phyloP scores from a whole-genome alignment of 2,888 invertebrate genomes.

The Cryptosula pallasiana region DNA sequence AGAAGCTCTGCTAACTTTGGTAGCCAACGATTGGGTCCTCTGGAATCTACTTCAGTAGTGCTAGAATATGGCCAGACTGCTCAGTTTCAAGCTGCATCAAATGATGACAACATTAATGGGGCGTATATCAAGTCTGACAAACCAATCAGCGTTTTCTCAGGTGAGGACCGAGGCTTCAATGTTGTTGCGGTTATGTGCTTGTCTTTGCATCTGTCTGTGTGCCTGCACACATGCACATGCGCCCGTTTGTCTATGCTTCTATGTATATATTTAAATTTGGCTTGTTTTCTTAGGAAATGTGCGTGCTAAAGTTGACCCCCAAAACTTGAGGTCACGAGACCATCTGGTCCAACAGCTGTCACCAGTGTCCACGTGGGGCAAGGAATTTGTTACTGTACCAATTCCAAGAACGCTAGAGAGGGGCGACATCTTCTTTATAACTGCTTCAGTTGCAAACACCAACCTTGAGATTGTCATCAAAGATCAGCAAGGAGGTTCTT shows the following conservation, averaged over 20 bases:
- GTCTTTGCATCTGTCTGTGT: no score
- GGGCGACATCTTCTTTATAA: not conserved
- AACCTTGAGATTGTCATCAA: not conserved
- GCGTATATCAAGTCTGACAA: not conserved
- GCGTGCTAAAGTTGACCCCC: not conserved
- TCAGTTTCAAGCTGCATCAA: not conserved
- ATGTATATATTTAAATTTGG: no score
- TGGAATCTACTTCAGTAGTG: not conserved
- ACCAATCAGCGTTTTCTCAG: conserved; percentile 11
- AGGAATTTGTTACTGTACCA: conserved; percentile 1
- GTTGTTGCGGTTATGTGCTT: no score
- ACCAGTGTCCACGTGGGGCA: conserved; percentile 10
- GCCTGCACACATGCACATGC: no score
- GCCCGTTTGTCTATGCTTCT: no score
- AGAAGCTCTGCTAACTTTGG: not conserved
- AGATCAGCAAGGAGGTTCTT: not conserved
- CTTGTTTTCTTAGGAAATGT: conserved; percentile 10
- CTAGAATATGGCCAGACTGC: conserved; percentile 4
- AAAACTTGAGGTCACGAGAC: not conserved
- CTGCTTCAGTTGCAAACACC: not conserved
- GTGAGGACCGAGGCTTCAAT: not conserved
- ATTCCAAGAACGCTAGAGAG: not conserved
- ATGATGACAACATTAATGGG: conserved; percentile 5
- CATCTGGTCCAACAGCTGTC: conserved; percentile 12
- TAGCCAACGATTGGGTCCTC: not conserved